Base-by-base conservation (phyloP, 2,797 vertebrate species). In the Acropternis orthonyx region DNA sequence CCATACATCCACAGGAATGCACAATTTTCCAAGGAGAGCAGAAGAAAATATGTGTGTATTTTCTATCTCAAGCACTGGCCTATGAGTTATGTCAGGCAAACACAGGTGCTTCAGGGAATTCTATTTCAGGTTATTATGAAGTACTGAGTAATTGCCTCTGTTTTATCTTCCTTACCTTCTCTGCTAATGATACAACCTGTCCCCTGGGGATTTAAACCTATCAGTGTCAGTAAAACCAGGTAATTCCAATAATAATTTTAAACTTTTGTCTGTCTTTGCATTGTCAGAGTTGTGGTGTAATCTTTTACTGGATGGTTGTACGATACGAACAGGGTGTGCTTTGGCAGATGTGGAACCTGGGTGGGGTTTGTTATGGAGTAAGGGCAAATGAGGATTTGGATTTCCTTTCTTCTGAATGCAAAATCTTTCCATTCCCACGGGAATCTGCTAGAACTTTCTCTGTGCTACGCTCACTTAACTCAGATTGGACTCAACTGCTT, bases 111-210 rank as follows among this genome's bases (percentile, higher is more conserved):
- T 91, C 72, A 73, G 92, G 72, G 65, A 92, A 88, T 92, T 96
- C 79, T 66, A 69, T 66, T 34, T 78, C 72, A 75, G 37, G 58
- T 88, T 92, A 67, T 72, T 89, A 46, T 19, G 52, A 82, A 91
- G 69, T 18, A 81, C 76, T 56, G 85, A 85, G 61, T 94, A 93
- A 92, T 90, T 95, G 80, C 63, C 48, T 93, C 67, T 91, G 69
- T 86, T 95, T 95, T 90, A 93, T 74, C 61, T 95, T 95, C 80
- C 37, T 94, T 37, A 69, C 84, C 85, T 93, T 86, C 69, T 81
- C 48, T 93, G 74, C 88, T 95, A 95, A 73, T 5, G 61, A 71
- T 24, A 81, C 48, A 79, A 49, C 67, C 36, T 54, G 37, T 81
- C 23, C 59, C 52, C 49, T 1, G 4, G 86, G 80, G 82, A 49